These are phyloP conservation scores for Aselliscus stoliczkanus DNA, from an alignment of 2,797 vertebrate genomes.

Conservation along the genomic window DNA sequence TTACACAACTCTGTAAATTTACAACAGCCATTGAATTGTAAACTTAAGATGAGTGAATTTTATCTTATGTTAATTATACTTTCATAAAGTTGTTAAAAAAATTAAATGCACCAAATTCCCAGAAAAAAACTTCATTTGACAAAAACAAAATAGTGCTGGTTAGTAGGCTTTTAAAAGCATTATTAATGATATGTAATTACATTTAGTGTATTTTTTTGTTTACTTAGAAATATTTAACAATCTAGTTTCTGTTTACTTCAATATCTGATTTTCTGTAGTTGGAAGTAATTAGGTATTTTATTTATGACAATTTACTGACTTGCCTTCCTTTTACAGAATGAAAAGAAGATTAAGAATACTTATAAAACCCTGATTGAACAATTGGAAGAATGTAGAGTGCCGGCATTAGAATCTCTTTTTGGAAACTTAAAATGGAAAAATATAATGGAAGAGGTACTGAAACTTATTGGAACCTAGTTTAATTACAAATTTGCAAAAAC, in stretches of 20 bases:
- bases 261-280: background rate
- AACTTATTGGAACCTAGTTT: background rate
- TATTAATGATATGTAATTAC: background rate
- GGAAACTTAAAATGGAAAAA: slow-evolving; percentile 13
- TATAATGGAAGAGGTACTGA: slow-evolving; percentile 56
- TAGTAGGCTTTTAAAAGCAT: background rate
- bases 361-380: slow-evolving; percentile 40
- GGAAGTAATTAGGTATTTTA: background rate
- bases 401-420: slow-evolving; percentile 4
- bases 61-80: background rate
- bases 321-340: slow-evolving; percentile 32
- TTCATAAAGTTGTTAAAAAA: background rate
- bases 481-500: background rate
- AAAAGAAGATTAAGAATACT: background rate
- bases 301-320: background rate
- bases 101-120: background rate
- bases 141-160: background rate
- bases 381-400: background rate
- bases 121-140: background rate
- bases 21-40: background rate
- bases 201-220: background rate
- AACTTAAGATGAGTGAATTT: background rate
- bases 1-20: background rate
- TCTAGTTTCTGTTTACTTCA: no score
- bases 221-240: background rate